Base-by-base conservation (phyloP, 1,140 invertebrate genomes). In the Diorhabda carinulata region DNA sequence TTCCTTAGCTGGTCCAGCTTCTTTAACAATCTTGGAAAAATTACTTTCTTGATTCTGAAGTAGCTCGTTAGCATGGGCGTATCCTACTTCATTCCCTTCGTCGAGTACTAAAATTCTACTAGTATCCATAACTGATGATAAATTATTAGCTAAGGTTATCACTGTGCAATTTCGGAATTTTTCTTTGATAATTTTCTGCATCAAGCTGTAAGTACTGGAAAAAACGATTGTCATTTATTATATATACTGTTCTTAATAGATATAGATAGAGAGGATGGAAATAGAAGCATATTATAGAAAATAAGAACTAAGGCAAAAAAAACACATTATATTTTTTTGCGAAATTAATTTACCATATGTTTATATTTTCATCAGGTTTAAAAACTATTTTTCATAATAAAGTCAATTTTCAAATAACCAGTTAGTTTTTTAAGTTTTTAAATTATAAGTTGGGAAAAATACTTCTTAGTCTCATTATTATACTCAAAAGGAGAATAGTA, bases 1-100 rank as follows among this genome's bases (percentile, higher is more conserved):
- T 43, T 73, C 73, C 71, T 76, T 70, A 6, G 10, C 42, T 4
- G 70, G 47, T 6, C 74, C 74, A 9, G 87, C 88, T 88, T 89
- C 40, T 86, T 89, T 79, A 88, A 87, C 47, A 87, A 84, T n/a
- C 88, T 87, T 87, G 92, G 89, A 68, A 81, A 94, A 88, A 64
- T 85, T 82, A 43, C 91, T 88, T 40, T 84, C 81, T 40, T 72
- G 61, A 66, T 80, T 77, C 72, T 78, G 68, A 5, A 82, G 71
- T 7, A 82, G 69, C 47, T 73, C 73, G 56, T 77, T 71, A 2
- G 81, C 80, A 71, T 79, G 77, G 64, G 78, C 79, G 62, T 80
- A 81, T 74, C 81, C 80, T 6, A 79, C 74, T 6, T 77, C 73
- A 43, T 72, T 70, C 6, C 81, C 80, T 9, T 61, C 69, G 62